These are phyloP conservation scores for Drosophila anomalata DNA, from an alignment of 2,888 invertebrate genomes.

Conservation along the genomic window DNA sequence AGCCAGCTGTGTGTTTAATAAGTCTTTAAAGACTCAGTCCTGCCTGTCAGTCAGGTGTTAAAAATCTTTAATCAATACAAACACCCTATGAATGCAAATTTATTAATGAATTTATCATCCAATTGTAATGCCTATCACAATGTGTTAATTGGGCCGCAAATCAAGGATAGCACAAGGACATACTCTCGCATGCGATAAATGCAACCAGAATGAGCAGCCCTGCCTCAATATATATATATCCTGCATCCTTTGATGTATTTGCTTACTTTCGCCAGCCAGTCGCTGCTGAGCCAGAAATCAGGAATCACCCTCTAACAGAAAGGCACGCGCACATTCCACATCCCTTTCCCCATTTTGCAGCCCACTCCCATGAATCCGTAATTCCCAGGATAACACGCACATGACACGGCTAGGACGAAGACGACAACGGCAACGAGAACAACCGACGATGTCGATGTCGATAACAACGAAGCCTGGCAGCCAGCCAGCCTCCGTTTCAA, in stretches of 20 bases:
- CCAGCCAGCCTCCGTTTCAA: conserved; percentile 57
- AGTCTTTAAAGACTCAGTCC: conserved; percentile 50
- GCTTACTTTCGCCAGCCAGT: conserved; percentile 72
- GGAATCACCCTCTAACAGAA: conserved; percentile 45
- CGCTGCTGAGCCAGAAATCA: conserved; percentile 50
- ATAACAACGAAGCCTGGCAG: conserved; percentile 38
- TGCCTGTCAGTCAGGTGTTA: conserved; percentile 17
- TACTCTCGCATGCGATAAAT: conserved; percentile 70
- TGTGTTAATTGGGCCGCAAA: conserved; percentile 63
- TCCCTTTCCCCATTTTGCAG: conserved; percentile 46
- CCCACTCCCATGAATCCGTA: conserved; percentile 29
- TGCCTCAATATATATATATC: conserved; percentile 59
- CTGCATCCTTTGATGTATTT: conserved; percentile 69
- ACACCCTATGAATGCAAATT: not conserved
- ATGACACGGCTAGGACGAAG: conserved; percentile 29
- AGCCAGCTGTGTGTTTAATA: conserved; percentile 55
- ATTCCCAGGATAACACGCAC: conserved; percentile 55
- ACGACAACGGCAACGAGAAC: conserved; percentile 47
- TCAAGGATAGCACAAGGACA: conserved; percentile 30
- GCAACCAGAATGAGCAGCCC: conserved; percentile 57
- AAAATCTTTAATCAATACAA: conserved; percentile 54
- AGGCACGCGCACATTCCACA: conserved; percentile 78
- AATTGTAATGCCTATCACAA: conserved; percentile 7
- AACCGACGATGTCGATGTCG: conserved; percentile 30
- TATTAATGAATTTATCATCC: not conserved